Base-by-base conservation (phyloP, 2,888 invertebrate species). In the Malthinus flaveolus region DNA sequence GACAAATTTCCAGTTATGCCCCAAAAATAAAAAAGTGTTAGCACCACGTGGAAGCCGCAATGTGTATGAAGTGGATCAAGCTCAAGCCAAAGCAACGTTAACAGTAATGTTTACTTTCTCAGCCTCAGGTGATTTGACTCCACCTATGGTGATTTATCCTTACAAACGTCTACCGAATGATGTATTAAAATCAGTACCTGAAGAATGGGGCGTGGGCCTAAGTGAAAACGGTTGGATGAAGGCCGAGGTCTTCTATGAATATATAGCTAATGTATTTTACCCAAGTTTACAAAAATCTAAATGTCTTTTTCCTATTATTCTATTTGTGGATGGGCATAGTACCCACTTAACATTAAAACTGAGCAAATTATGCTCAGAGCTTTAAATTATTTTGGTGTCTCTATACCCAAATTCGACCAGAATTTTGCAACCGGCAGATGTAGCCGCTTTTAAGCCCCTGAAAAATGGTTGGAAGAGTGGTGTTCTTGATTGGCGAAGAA, bases 181-280 rank as follows among this genome's bases (percentile, higher is more conserved):
- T n/a, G 73, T 77, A 57, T 64, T 67, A 0, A 61, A 64, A 31
- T 66, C 66, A 13, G 66, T 77, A 51, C 75, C 75, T 9, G 56
- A 66, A 53, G 66, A 71, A 33, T 78, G 77, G 77, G 74, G 75
- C 23, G 23, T 77, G 11, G 76, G 75, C 0, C 54, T 67, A 7
- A 72, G 71, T 32, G 73, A 75, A 3, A 73, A 68, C 55, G 78
- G 78, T 2, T 78, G 77, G 76, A 79, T 78, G 78, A 76, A 71
- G 13, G 46, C 70, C 0, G 75, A 76, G 39, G 23, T 75, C 8
- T 78, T 79, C 59, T 71, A 68, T 59, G 74, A 76, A 49, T 79
- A 77, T 51, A 73, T 76, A n/a, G 49, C 49, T 23, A 74, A 70
- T 58, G 66, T 73, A 6, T 61, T 75, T 6, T 56, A 73, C 63